Evolutionary conservation across 2,888 invertebrate species (phyloP), one percentile per base, ranked within the genome.

Genomic region (Serripes groenlandicus): DNA sequence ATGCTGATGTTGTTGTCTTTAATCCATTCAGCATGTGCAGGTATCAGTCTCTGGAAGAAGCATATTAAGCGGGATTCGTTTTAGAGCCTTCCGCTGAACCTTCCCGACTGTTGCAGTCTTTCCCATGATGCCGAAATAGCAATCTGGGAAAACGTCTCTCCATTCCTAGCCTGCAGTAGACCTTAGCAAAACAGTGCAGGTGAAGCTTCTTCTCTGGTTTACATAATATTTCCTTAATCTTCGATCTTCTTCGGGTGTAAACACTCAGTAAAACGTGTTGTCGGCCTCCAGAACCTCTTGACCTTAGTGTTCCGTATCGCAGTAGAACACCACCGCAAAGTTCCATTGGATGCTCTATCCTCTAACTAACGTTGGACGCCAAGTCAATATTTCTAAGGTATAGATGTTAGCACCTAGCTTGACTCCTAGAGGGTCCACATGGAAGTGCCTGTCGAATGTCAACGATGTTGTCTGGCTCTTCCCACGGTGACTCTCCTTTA

Each of bases 291-390:
- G n/a, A 35, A 32, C n/a, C 21, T 32, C 34, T n/a, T 64, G 32
- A 3, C 26, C n/a, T 32, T 34, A 64, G n/a, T 34, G n/a, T 34
- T 64, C 64, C 34, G 64, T 30, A 64, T 64, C 64, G 34, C 64
- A 64, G 64, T 64, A 64, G 2, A n/a, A 64, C 64, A 7, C 64
- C 64, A 26, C 64, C 64, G 26, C n/a, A n/a, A n/a, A 64, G 64
- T 5, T 32, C 64, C 3, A 64, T n/a, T n/a, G n/a, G 30, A n/a
- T 35, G 35, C 28, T 26, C 3, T 3, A 34, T 30, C n/a, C n/a
- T 3, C 28, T 34, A 11, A 34, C 7, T 35, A n/a, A 30, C 32
- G 34, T 35, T 1, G 5, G n/a, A n/a, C 32, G n/a, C 3, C 35
- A 32, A 7, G 2, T n/a, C 4, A 32, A n/a, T 9, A 32, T 21